These are phyloP conservation scores for Oryzias dopingdopingensis DNA, from an alignment of 2,797 vertebrate genomes.

Conservation along the genomic window DNA sequence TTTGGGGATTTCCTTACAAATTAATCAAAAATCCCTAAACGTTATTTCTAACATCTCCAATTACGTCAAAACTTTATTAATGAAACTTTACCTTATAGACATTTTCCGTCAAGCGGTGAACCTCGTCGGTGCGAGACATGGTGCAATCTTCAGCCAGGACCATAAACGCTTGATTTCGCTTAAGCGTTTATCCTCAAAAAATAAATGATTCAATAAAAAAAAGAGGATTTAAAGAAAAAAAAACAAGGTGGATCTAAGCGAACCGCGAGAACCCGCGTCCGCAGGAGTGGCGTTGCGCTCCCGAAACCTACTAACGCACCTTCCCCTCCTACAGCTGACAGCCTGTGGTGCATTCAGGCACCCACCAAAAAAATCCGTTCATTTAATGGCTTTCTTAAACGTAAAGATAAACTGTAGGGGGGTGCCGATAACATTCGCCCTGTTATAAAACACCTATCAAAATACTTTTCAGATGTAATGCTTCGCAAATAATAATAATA, in stretches of 20 bases:
- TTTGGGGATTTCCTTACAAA: background rate
- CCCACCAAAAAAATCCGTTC: background rate
- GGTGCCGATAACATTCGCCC: too few relatives aligned
- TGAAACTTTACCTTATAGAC: constrained; percentile 91
- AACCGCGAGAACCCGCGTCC: constrained; percentile 19
- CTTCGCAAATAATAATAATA: too few relatives aligned
- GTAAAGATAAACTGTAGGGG: too few relatives aligned
- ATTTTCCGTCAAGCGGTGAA: constrained; percentile 94
- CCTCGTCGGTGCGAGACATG: constrained; percentile 98
- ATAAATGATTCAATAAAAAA: constrained; percentile 12
- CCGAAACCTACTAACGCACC: constrained; percentile 66
- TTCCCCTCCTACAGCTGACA: constrained; percentile 57
- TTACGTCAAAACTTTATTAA: constrained; percentile 59
- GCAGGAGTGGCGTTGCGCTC: constrained; percentile 39
- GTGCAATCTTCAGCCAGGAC: constrained; percentile 84
- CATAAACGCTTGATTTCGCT: constrained; percentile 76
- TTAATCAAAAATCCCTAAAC: background rate
- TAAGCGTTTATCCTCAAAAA: constrained; percentile 64
- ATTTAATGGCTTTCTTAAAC: too few relatives aligned
- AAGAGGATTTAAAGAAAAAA: background rate
- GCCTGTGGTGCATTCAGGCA: constrained; percentile 55
- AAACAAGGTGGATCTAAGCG: constrained; percentile 17
- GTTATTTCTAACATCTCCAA: background rate
- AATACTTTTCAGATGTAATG: too few relatives aligned
- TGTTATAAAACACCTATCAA: too few relatives aligned